These are phyloP conservation scores for Desmodus rotundus DNA, from an alignment of 2,113 vertebrate species.

Conservation along the genomic window DNA sequence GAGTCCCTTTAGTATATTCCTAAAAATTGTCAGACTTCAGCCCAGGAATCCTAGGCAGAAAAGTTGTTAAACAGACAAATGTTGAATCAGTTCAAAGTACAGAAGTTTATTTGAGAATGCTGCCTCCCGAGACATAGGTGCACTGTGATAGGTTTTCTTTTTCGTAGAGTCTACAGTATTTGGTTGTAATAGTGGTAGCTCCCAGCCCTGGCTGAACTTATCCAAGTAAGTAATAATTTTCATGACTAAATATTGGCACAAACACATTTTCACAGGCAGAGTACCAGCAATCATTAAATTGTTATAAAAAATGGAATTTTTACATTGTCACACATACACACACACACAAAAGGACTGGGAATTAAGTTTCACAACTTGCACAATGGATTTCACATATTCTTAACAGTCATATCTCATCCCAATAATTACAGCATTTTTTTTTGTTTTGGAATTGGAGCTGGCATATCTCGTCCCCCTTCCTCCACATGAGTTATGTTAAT, in stretches of 20 bases:
- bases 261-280: not conserved
- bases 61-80: not conserved
- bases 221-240: not conserved
- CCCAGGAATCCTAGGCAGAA: not conserved
- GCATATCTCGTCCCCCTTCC: not conserved
- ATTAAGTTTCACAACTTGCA: not conserved
- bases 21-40: not conserved
- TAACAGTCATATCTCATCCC: slow-evolving; percentile 18
- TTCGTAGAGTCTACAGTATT: not conserved
- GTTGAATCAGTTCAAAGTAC: not conserved
- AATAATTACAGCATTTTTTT: not conserved
- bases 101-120: not conserved
- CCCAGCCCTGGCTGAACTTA: not conserved
- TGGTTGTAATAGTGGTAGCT: not conserved
- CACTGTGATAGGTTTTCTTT: not conserved
- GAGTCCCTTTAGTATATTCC: not conserved
- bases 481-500: not conserved
- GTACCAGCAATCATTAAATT: not conserved
- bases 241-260: not conserved
- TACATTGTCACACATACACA: not conserved
- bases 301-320: not conserved
- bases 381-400: not conserved
- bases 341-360: not conserved
- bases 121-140: not conserved
- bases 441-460: not conserved